Evolutionary conservation across 2,113 vertebrate species (phyloP).

Genomic region (Baryphthengus martii): DNA sequence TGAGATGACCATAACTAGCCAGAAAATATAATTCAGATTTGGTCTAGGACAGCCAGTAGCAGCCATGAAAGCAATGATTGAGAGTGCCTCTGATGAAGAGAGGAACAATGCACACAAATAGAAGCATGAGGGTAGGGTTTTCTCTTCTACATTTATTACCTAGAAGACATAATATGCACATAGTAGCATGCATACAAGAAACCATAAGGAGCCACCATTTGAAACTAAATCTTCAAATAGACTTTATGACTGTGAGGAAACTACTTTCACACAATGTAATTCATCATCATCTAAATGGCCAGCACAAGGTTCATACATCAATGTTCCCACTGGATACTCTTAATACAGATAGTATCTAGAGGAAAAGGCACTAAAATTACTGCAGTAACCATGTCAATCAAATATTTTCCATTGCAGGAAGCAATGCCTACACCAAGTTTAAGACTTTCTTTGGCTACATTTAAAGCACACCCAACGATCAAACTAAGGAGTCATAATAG

Average conservation of each 20-base stretch:
- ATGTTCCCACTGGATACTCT: rapidly evolving
- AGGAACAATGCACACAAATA: background rate
- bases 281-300: background rate
- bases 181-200: background rate
- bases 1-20: background rate
- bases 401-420: background rate
- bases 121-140: background rate
- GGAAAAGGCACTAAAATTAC: background rate
- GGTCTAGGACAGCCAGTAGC: background rate
- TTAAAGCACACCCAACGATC: background rate
- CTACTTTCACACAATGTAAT: background rate
- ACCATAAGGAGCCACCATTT: background rate
- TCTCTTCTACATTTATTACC: background rate
- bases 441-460: background rate
- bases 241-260: background rate
- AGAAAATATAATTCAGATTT: background rate
- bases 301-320: background rate
- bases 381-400: background rate
- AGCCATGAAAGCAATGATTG: background rate
- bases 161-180: background rate
- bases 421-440: background rate
- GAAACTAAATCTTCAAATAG: background rate
- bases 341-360: background rate
- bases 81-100: background rate
- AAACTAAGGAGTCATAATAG: background rate